These are phyloP conservation scores for Azemiops feae DNA, from an alignment of 2,113 vertebrate species.

Conservation along the genomic window DNA sequence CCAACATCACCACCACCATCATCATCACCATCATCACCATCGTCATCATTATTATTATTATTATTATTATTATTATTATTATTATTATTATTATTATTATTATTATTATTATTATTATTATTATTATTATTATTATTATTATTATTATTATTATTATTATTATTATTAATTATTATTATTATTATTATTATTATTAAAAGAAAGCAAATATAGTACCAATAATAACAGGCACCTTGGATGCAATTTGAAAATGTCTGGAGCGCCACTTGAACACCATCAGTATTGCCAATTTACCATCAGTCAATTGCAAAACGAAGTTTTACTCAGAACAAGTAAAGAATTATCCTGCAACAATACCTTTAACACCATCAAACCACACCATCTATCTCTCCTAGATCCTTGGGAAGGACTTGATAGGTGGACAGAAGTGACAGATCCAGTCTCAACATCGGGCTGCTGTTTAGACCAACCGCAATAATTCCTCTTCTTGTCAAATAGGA, in stretches of 20 bases:
- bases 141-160: rapidly evolving
- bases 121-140: too few relatives aligned
- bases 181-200: too few relatives aligned
- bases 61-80: too few relatives aligned
- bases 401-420: background rate
- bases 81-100: too few relatives aligned
- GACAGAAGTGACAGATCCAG: background rate
- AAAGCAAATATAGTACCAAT: background rate
- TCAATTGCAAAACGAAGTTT: background rate
- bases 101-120: too few relatives aligned
- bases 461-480: background rate
- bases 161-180: too few relatives aligned
- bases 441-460: background rate
- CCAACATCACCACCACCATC: too few relatives aligned
- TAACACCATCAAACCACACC: background rate
- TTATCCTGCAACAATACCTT: background rate
- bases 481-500: background rate
- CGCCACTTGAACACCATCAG: background rate
- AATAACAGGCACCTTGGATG: background rate
- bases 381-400: background rate
- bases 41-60: too few relatives aligned
- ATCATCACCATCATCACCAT: too few relatives aligned
- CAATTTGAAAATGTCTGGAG: background rate
- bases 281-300: background rate
- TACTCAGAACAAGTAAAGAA: background rate